These are phyloP conservation scores for Allobates femoralis DNA, from an alignment of 2,797 vertebrate species.

Conservation along the genomic window DNA sequence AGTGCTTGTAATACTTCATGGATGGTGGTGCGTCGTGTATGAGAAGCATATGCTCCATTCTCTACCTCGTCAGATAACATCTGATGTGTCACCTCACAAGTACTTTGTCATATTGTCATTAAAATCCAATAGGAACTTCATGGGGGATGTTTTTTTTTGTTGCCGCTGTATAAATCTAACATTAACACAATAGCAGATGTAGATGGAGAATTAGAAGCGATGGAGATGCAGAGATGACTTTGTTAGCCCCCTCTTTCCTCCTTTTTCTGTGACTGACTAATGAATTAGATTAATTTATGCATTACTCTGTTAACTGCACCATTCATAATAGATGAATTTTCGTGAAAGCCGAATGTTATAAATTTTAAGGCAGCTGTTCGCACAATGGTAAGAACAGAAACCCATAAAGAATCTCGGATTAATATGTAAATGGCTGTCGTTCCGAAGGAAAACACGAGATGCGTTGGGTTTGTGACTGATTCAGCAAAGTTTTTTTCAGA, in stretches of 20 bases:
- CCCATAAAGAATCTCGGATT: conserved; percentile 4
- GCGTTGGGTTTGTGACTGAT: not conserved
- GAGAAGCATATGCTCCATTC: conserved; percentile 28
- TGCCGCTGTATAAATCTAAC: conserved; percentile 12
- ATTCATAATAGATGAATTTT: conserved; percentile 32
- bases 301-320: conserved; percentile 32
- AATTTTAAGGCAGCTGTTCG: conserved; percentile 16
- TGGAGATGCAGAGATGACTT: not conserved
- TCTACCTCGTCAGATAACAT: conserved; percentile 16
- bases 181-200: conserved; percentile 29
- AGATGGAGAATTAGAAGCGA: conserved; percentile 6
- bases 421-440: conserved; percentile 15
- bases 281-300: conserved; percentile 41
- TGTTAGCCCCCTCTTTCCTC: not conserved
- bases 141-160: not conserved
- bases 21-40: not conserved
- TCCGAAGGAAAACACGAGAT: not conserved
- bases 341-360: conserved; percentile 21
- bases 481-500: not conserved
- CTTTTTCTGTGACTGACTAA: conserved; percentile 23
- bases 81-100: not conserved
- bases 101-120: conserved; percentile 38
- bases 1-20: conserved; percentile 1
- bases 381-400: conserved; percentile 28
- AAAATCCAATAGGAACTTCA: conserved; percentile 24